phyloP scores from a whole-genome alignment of 2,113 vertebrate genomes.

The Axis porcinus region DNA sequence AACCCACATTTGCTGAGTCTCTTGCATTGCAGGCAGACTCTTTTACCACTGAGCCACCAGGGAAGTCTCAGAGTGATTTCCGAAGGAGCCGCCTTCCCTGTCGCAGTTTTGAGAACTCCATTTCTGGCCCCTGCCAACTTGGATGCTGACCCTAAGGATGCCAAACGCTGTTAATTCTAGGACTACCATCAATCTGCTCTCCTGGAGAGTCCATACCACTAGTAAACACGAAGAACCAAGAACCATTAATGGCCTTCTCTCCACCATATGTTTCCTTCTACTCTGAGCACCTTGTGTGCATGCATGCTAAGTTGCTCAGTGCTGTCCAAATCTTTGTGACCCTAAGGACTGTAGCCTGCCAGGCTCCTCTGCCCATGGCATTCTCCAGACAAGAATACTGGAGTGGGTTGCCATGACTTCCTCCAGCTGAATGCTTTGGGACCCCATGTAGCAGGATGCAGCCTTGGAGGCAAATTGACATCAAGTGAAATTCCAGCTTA shows the following conservation, averaged over 20 bases:
- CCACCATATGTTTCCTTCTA: neutral
- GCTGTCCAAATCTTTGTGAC: neutral
- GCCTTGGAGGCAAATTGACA: neutral
- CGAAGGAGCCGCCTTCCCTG: neutral
- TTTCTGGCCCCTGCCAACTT: neutral
- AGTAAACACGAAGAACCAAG: neutral
- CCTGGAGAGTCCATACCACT: neutral
- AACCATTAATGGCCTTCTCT: neutral
- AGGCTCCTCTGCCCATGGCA: neutral
- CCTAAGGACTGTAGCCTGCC: neutral
- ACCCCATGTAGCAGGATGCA: rapidly evolving
- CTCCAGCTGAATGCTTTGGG: neutral
- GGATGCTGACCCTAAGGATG: neutral
- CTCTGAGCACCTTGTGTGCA: neutral
- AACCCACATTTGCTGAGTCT: neutral
- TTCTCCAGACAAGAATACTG: neutral
- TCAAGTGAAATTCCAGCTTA: neutral
- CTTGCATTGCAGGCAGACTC: neutral
- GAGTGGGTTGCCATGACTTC: neutral
- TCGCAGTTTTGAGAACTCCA: neutral
- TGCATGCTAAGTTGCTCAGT: neutral
- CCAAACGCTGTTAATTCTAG: neutral
- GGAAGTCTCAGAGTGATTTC: neutral
- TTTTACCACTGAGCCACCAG: neutral
- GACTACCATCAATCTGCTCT: neutral